Conservation (phyloP, 2,888 invertebrate species). For the Plagodis pulveraria region DNA sequence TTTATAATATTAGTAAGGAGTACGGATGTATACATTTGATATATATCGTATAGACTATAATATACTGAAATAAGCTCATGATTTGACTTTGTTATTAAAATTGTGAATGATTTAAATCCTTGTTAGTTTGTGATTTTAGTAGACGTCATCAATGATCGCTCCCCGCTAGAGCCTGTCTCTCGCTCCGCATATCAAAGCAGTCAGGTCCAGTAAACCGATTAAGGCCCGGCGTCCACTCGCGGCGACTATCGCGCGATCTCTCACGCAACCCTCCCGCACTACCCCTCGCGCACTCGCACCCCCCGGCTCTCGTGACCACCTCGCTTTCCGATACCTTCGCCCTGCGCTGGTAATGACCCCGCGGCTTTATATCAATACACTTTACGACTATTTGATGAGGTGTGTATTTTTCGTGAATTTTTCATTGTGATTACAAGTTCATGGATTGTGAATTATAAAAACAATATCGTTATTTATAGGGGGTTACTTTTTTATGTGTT, state of each 20-base stretch:
- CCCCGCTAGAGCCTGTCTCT: slow-evolving; percentile 17
- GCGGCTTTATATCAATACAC: slow-evolving; percentile 64
- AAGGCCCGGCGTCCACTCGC: slow-evolving; percentile 60
- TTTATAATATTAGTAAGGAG: no score
- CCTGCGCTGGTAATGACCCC: slow-evolving; percentile 75
- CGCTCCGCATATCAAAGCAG: slow-evolving; percentile 48
- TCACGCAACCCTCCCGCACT: slow-evolving; percentile 62
- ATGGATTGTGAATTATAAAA: background rate
- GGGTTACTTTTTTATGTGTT: no score
- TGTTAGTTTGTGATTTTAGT: background rate
- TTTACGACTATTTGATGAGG: slow-evolving; percentile 34
- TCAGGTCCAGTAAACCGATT: slow-evolving; percentile 78
- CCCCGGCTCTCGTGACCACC: slow-evolving; percentile 53
- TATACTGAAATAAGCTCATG: no score
- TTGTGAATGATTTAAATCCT: no score
- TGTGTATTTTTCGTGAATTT: slow-evolving; percentile 18
- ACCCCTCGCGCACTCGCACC: slow-evolving; percentile 18
- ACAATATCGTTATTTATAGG: no score
- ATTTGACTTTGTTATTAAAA: no score
- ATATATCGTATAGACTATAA: no score
- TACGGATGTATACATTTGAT: no score
- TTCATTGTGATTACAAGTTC: slow-evolving; percentile 5
- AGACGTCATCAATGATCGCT: background rate
- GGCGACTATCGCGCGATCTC: slow-evolving; percentile 70
- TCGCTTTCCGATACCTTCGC: slow-evolving; percentile 56